Evolutionary conservation across 2,797 vertebrate genomes (phyloP), one percentile per base, ranked within the genome.

Genomic region (Coccyzus lansbergi): DNA sequence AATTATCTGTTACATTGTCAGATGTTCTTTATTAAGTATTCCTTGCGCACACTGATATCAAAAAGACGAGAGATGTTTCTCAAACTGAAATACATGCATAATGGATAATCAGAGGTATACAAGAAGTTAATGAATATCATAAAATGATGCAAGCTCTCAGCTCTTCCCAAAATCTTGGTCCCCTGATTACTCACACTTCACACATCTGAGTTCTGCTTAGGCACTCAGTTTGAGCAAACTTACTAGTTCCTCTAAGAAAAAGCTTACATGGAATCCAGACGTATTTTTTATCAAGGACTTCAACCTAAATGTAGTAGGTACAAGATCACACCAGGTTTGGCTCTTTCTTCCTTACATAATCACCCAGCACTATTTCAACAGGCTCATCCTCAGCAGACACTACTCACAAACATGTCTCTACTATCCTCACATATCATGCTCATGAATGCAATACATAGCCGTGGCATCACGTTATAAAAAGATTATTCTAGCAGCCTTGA

Each of bases 11-110:
- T 84, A 69, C n/a, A 90, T 70, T 85, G 36, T 74, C 53, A 64
- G 59, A 80, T 53, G 12, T 31, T 89, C 60, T 83, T 88, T 80
- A 87, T 63, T 77, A 74, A 74, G 74, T 64, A 83, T 42, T 38
- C 58, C 36, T 90, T 72, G 42, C 22, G 64, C 28, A 11, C 77
- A 74, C 48, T 63, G 14, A 74, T 25, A 42, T 63, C 85, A 62
- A 87, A 64, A 75, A 70, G 20, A 59, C 22, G 68, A 40, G 40
- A 58, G 36, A 29, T 28, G 44, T 36, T 89, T 82, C 34, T 84
- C 22, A 48, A 4, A 55, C 18, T 84, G 38, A 91, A 86, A 84
- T 74, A 55, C 2, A 72, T 46, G 24, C 49, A 49, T 53, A 87
- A 76, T 24, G 25, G 52, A 49, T 56, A 59, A 86, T 13, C 33